Evolutionary conservation across 2,888 invertebrate genomes (phyloP).

Genomic region (Yponomeuta plumbellus): DNA sequence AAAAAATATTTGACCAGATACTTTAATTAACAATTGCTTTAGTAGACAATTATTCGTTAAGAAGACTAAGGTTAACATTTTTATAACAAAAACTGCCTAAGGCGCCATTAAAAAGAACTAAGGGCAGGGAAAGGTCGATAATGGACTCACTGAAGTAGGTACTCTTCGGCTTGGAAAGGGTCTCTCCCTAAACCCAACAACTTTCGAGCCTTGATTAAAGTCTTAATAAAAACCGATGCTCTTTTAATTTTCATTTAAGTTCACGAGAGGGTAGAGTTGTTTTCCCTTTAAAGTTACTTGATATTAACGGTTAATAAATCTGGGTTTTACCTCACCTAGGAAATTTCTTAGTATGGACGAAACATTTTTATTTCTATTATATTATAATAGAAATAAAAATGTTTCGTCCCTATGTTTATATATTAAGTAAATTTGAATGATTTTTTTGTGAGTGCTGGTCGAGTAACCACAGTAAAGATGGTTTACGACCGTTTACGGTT

Average conservation of each 20-base stretch:
- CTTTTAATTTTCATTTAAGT: constrained; percentile 41
- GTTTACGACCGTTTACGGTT: too few relatives aligned
- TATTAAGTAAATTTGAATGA: too few relatives aligned
- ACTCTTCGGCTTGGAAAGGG: constrained; percentile 39
- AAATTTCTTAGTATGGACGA: too few relatives aligned
- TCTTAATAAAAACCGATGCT: constrained; percentile 62
- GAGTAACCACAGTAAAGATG: too few relatives aligned
- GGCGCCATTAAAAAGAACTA: constrained; percentile 53
- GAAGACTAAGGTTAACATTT: not conserved
- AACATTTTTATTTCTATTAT: too few relatives aligned
- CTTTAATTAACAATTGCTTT: too few relatives aligned
- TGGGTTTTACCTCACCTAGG: not conserved
- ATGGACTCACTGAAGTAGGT: constrained; percentile 60
- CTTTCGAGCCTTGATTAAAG: constrained; percentile 69
- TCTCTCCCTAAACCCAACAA: constrained; percentile 51
- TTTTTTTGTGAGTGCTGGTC: too few relatives aligned
- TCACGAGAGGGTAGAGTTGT: not conserved
- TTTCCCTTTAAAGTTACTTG: not conserved
- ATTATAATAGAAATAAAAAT: too few relatives aligned
- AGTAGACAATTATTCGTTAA: too few relatives aligned
- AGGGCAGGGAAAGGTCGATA: constrained; percentile 52
- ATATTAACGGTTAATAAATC: not conserved
- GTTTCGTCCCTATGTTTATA: too few relatives aligned
- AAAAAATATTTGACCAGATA: too few relatives aligned
- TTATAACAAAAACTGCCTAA: constrained; percentile 36